Conservation (phyloP, 1,140 invertebrate species). For the Cherax destructor region DNA sequence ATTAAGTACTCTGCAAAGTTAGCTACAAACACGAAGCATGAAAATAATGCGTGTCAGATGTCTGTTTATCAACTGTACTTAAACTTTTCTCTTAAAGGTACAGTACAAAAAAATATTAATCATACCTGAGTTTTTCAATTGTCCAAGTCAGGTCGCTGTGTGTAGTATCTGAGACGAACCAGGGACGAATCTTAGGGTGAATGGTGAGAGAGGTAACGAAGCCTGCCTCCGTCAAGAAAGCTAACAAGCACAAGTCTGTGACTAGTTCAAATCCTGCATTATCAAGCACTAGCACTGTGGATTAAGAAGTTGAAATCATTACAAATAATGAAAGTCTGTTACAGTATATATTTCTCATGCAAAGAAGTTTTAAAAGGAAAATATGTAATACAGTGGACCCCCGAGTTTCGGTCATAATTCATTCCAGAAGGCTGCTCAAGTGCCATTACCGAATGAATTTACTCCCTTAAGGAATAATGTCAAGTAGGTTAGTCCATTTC, state of each 20-base stretch:
- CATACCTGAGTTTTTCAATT: conserved; percentile 74
- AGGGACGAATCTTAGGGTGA: conserved; percentile 93
- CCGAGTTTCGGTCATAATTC: too few species aligned
- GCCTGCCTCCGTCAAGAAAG: conserved; percentile 83
- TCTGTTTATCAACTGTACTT: background rate
- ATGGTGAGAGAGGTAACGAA: conserved; percentile 86
- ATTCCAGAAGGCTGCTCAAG: too few species aligned
- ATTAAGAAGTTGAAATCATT: conserved; percentile 10
- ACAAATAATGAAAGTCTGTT: background rate
- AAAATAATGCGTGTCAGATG: too few species aligned
- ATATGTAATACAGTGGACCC: too few species aligned
- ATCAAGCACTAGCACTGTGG: conserved; percentile 89
- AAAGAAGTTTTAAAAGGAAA: too few species aligned
- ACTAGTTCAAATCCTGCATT: conserved; percentile 96
- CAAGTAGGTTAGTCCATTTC: too few species aligned
- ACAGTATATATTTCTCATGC: too few species aligned
- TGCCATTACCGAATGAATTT: too few species aligned
- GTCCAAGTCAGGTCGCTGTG: conserved; percentile 86
- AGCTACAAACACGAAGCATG: too few species aligned
- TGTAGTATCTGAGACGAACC: conserved; percentile 97
- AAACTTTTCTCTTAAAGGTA: background rate
- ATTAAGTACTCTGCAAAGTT: too few species aligned
- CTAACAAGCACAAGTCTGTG: conserved; percentile 91
- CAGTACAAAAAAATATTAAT: background rate
- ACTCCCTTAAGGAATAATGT: too few species aligned